Base-by-base conservation (phyloP, 2,888 invertebrate genomes). In the Lissonota sp. region DNA sequence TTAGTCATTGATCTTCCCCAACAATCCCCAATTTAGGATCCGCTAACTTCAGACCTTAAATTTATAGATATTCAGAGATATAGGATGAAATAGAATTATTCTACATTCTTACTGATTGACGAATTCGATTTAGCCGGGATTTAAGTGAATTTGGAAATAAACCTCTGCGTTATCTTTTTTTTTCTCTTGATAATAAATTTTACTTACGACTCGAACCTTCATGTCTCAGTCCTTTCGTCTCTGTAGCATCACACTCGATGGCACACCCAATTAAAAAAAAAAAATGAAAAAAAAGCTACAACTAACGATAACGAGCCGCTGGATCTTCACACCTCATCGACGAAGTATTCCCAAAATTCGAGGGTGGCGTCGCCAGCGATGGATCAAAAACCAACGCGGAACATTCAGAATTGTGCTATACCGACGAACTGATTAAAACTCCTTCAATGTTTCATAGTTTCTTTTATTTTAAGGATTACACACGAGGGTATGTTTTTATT, bases 161-260 rank as follows among this genome's bases (percentile, higher is more conserved):
- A 26, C 26, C 26, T 26, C 26, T 26, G 26, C 1, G 10, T 58
- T 46, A 37, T 37, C 5, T 16, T 70, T 39, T 7, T 40, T 51
- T 49, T n/a, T 16, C 55, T 46, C 10, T 16, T 39, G 2, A 7
- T 49, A 66, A 26, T 6, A 1, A 40, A 76, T 42, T 63, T n/a
- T 84, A 90, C 91, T 91, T 84, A 91, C 91, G 86, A 87, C 85
- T 87, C 87, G 89, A 84, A 86, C 63, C 83, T 90, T 88, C 91
- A 91, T 91, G 79, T 89, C 89, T 87, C 84, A 86, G 84, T 80
- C 84, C 82, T 79, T 88, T 86, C 83, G 81, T 86, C 77, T 84
- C 80, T 85, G 83, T 82, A 85, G 86, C 89, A 87, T 90, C 86
- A 88, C 89, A 88, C 83, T 73, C 81, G 71, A 82, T 76, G 72